Base-by-base conservation (phyloP, 1,140 invertebrate species). In the Conopomorpha cramerella region DNA sequence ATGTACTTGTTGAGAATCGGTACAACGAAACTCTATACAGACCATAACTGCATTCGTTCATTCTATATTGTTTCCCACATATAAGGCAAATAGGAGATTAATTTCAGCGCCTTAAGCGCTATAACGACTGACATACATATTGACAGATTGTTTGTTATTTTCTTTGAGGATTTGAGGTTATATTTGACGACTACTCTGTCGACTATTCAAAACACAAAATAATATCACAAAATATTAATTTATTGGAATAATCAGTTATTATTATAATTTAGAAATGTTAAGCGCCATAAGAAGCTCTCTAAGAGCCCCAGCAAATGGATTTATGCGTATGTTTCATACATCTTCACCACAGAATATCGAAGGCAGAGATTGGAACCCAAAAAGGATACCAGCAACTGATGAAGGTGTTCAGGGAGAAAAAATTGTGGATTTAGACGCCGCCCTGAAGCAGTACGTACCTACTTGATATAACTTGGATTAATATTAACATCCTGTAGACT, bases 351-450 rank as follows among this genome's bases (percentile, higher is more conserved):
- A 43, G 33, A 43, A 56, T 1, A 61, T 59, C 1, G 67, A 76
- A 23, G 33, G 23, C 18, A 34, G 12, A 25, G 62, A 53, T 27
- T 73, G 72, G 37, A 55, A 64, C 38, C 66, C 65, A 34, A 76
- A 73, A 44, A 48, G 62, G 30, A 72, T 76, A 18, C 66, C 71
- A 16, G 49, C 45, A n/a, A 52, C 59, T 4, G 71, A 76, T 46
- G 71, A 76, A 46, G 71, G 71, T n/a, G 71, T 71, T 15, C 66
- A 67, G 35, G 71, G 71, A 30, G 71, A 76, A 29, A 76, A 72
- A 46, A 44, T 72, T 17, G 28, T 76, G n/a, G 66, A 76, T 45
- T 39, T 76, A 3, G 71, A 76, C 36, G 42, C 65, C 13, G 53
- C 56, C 3, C 32, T 72, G 11, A 71, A 72, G 48, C 16, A 46